Conservation (phyloP, 2,888 invertebrate genomes). For the Arctia plantaginis region DNA sequence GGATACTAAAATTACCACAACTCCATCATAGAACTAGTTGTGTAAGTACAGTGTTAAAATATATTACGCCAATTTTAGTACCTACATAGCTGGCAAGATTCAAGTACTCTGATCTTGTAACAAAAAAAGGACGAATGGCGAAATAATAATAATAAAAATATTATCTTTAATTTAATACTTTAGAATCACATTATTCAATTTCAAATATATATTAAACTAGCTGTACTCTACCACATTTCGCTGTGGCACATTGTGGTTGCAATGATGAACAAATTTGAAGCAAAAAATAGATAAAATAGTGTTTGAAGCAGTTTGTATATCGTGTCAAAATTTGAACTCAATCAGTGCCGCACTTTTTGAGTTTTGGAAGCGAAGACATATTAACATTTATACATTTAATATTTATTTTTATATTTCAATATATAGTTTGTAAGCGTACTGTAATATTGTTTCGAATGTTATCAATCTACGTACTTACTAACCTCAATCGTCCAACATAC, state of each 20-base stretch:
- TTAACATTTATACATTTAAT: too few species aligned
- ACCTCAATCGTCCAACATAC: neutral
- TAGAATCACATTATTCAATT: neutral
- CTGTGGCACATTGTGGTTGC: too few species aligned
- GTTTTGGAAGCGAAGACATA: too few species aligned
- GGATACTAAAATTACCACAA: slow-evolving; percentile 13
- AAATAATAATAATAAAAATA: too few species aligned
- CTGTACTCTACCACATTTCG: too few species aligned
- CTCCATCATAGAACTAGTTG: neutral
- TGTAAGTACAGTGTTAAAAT: neutral
- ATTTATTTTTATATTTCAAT: too few species aligned
- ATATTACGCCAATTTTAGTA: neutral
- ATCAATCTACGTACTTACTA: neutral
- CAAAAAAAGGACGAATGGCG: too few species aligned
- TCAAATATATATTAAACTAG: neutral
- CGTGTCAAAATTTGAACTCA: too few species aligned
- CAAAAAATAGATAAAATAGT: too few species aligned
- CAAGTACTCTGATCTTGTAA: neutral
- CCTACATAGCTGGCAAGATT: neutral
- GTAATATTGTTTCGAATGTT: neutral
- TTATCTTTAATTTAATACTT: neutral
- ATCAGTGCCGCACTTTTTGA: too few species aligned
- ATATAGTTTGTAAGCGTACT: neutral
- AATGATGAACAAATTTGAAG: too few species aligned
- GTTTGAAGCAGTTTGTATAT: too few species aligned